phyloP scores from a whole-genome alignment of 2,888 invertebrate genomes.

The Catocala fraxini region DNA sequence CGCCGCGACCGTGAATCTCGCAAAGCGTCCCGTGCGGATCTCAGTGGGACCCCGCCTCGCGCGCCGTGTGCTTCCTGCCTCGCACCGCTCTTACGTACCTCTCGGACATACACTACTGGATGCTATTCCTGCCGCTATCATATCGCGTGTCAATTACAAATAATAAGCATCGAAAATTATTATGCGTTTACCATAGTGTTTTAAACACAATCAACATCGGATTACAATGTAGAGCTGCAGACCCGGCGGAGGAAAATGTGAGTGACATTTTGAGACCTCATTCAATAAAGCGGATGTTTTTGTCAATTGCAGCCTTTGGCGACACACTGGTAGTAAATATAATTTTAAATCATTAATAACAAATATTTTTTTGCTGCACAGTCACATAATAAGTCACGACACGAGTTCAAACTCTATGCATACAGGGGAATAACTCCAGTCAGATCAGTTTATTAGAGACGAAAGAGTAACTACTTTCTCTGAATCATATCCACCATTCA shows the following conservation, averaged over 20 bases:
- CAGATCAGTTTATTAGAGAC: no score
- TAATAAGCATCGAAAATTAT: conserved; percentile 50
- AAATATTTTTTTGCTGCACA: no score
- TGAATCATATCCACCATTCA: no score
- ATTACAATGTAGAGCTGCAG: conserved; percentile 83
- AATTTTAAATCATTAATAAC: not conserved
- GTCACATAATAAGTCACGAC: no score
- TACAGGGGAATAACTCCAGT: no score
- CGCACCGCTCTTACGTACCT: conserved; percentile 26
- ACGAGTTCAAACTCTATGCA: no score
- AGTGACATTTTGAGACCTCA: conserved; percentile 60
- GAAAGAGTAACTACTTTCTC: no score
- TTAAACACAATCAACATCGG: conserved; percentile 59
- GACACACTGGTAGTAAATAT: conserved; percentile 13
- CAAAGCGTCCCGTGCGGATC: conserved; percentile 64
- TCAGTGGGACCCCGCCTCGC: conserved; percentile 76
- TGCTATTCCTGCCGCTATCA: conserved; percentile 28
- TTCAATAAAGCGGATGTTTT: conserved; percentile 40
- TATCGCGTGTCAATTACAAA: conserved; percentile 51
- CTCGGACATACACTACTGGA: conserved; percentile 28
- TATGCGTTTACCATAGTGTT: conserved; percentile 64
- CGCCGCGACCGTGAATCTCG: conserved; percentile 83
- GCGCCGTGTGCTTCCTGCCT: conserved; percentile 77
- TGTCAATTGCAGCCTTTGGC: conserved; percentile 26
- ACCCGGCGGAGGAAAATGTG: conserved; percentile 81